Evolutionary conservation across 2,888 invertebrate species (phyloP).

Genomic region (Platynereis dumerilii): DNA sequence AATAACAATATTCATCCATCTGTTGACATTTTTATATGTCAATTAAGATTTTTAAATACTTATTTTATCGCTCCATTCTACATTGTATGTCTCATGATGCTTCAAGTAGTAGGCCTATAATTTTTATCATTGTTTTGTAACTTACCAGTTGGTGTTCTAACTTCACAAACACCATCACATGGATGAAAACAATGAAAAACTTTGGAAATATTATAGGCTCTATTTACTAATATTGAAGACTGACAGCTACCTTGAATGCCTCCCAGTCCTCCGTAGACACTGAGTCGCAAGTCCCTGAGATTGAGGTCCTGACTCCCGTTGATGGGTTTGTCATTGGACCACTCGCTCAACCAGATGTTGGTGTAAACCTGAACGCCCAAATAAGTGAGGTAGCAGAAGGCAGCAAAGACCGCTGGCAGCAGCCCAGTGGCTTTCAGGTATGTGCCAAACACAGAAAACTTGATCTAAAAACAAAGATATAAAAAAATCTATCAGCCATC

Average conservation of each 20-base stretch:
- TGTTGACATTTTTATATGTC: not conserved
- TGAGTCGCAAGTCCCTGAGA: constrained; percentile 58
- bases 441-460: constrained; percentile 49
- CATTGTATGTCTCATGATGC: too few relatives aligned
- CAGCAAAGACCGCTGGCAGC: constrained; percentile 40
- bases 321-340: constrained; percentile 40
- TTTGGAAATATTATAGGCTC: too few relatives aligned
- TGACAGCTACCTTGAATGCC: constrained; percentile 34
- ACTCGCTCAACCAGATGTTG: constrained; percentile 46
- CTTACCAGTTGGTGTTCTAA: too few relatives aligned
- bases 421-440: constrained; percentile 54
- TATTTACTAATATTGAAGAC: too few relatives aligned
- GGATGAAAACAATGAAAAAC: too few relatives aligned
- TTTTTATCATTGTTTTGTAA: too few relatives aligned
- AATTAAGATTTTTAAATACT: not conserved
- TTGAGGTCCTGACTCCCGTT: constrained; percentile 40
- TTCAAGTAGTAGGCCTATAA: too few relatives aligned
- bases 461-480: constrained; percentile 45
- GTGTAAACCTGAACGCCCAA: constrained; percentile 22
- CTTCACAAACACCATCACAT: too few relatives aligned
- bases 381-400: constrained; percentile 33
- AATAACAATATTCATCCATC: not conserved
- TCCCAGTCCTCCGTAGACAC: constrained; percentile 64
- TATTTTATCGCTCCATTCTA: not conserved
- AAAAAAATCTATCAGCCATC: too few relatives aligned